These are phyloP conservation scores for Fabriciana adippe DNA, from an alignment of 2,888 invertebrate species.

Conservation along the genomic window DNA sequence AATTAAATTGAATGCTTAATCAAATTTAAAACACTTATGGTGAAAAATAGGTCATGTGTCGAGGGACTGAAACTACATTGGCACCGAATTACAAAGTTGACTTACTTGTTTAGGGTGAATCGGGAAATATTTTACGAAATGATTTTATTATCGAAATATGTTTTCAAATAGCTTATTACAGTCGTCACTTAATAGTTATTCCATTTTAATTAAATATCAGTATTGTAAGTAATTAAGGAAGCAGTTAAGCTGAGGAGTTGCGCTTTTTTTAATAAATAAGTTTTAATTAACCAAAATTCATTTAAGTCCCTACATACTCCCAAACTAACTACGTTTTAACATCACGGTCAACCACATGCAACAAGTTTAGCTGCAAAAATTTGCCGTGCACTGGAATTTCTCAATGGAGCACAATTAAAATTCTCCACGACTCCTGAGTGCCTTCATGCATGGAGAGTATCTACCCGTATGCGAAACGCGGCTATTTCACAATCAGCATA, in stretches of 20 bases:
- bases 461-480: constrained; percentile 55
- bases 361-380: constrained; percentile 72
- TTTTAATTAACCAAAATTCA: too few species aligned
- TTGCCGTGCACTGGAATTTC: constrained; percentile 61
- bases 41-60: constrained; percentile 44
- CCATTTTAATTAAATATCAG: too few species aligned
- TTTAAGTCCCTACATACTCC: too few species aligned
- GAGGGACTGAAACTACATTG: constrained; percentile 41
- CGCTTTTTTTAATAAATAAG: too few species aligned
- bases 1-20: constrained; percentile 41
- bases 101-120: neutral
- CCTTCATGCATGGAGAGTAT: constrained; percentile 62
- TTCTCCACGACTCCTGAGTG: constrained; percentile 63
- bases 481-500: constrained; percentile 65
- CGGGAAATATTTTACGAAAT: neutral
- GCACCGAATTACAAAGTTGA: constrained; percentile 35
- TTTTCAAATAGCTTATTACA: neutral
- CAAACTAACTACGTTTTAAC: constrained; percentile 40
- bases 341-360: constrained; percentile 60
- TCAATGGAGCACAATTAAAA: constrained; percentile 79
- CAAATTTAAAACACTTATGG: constrained; percentile 48
- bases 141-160: neutral
- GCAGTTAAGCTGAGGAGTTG: too few species aligned
- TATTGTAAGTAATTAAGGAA: too few species aligned
- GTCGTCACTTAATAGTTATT: too few species aligned